Evolutionary conservation across 2,888 invertebrate genomes (phyloP).

Genomic region (Mythimna albipuncta): DNA sequence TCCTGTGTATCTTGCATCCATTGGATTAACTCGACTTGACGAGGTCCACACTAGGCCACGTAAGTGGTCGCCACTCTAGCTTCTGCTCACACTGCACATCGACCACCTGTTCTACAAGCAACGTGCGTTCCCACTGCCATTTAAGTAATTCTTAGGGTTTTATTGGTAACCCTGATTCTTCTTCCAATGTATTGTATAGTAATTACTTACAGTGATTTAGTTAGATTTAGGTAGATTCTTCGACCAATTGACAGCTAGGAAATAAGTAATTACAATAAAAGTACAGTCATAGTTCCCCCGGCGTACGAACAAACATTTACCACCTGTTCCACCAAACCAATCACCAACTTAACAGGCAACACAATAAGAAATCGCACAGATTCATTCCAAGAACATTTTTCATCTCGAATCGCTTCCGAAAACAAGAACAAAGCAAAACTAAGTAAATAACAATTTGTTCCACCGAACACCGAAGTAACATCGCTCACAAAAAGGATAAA

Average conservation of each 20-base stretch:
- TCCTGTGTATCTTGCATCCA: too few species aligned
- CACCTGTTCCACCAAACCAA: constrained; percentile 32
- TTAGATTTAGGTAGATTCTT: not conserved
- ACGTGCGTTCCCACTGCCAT: too few species aligned
- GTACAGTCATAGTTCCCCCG: not conserved
- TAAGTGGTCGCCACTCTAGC: too few species aligned
- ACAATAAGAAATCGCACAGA: constrained; percentile 34
- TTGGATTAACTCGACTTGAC: too few species aligned
- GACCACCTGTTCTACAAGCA: too few species aligned
- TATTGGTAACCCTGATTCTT: too few species aligned
- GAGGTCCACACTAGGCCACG: too few species aligned
- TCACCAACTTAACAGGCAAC: not conserved
- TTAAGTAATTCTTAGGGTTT: too few species aligned
- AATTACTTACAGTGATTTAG: not conserved
- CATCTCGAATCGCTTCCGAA: constrained; percentile 55
- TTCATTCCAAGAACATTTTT: constrained; percentile 50
- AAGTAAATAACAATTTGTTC: constrained; percentile 63
- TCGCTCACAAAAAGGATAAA: constrained; percentile 65
- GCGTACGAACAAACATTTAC: constrained; percentile 3
- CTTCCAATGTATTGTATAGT: too few species aligned
- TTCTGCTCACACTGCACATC: too few species aligned
- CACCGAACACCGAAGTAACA: constrained; percentile 58
- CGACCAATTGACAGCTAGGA: not conserved
- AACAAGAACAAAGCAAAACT: constrained; percentile 58
- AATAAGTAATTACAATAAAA: constrained; percentile 16